phyloP scores from a whole-genome alignment of 2,797 vertebrate species.

The Mus caroli region DNA sequence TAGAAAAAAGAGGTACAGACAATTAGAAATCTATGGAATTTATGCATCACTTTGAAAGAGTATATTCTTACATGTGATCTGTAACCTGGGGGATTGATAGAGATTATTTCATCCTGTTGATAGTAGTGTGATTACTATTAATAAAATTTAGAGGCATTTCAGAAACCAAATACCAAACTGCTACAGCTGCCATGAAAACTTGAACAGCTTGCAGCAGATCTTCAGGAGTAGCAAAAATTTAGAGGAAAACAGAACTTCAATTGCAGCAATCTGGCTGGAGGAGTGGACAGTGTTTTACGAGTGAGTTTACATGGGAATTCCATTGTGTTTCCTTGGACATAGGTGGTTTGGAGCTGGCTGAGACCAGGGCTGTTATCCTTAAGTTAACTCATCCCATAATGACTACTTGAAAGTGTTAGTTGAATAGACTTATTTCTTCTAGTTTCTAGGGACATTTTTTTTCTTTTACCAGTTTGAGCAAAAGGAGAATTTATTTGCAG shows the following conservation, averaged over 20 bases:
- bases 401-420: neutral
- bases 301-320: neutral
- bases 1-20: neutral
- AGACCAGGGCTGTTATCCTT: neutral
- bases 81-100: neutral
- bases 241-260: neutral
- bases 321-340: neutral
- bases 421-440: neutral
- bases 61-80: slow-evolving; percentile 10
- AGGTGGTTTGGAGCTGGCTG: neutral
- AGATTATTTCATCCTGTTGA: neutral
- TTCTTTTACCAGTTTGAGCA: neutral
- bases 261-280: neutral
- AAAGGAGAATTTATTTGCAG: slow-evolving; percentile 37
- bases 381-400: neutral
- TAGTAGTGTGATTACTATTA: neutral
- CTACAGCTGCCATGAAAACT: neutral
- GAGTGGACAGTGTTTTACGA: neutral
- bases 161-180: neutral
- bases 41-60: neutral
- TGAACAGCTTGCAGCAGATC: neutral
- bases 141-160: neutral
- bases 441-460: neutral
- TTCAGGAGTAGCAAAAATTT: neutral
- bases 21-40: neutral